phyloP scores from a whole-genome alignment of 2,888 invertebrate genomes.

The Drosophila meridiana region DNA sequence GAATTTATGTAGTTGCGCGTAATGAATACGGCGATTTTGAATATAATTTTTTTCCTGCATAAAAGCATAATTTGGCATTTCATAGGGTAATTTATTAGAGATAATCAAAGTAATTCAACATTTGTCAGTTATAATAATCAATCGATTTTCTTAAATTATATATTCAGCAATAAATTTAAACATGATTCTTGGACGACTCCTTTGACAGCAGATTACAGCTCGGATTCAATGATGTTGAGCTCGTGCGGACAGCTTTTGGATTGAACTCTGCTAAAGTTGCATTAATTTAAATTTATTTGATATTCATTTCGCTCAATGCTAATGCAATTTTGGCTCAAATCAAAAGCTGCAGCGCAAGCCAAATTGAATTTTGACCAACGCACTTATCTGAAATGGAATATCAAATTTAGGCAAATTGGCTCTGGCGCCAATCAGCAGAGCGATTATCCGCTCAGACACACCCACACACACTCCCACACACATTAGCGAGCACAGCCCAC shows the following conservation, averaged over 20 bases:
- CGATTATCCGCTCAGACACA: constrained; percentile 30
- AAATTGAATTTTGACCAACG: constrained; percentile 56
- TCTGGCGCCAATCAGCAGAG: constrained; percentile 30
- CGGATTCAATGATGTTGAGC: neutral
- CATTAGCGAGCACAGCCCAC: neutral
- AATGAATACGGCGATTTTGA: no score
- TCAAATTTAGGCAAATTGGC: constrained; percentile 61
- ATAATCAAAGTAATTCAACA: neutral
- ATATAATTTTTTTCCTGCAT: no score
- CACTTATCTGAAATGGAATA: constrained; percentile 63
- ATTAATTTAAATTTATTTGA: neutral
- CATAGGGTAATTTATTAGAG: no score
- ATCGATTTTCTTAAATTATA: neutral
- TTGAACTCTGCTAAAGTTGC: neutral
- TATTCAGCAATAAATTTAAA: neutral
- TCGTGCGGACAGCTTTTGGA: neutral
- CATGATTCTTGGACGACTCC: no score
- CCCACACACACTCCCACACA: neutral
- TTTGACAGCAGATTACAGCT: neutral
- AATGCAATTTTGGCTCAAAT: neutral
- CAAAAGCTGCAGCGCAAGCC: constrained; percentile 4
- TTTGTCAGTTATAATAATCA: neutral
- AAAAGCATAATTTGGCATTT: no score
- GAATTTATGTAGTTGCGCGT: no score
- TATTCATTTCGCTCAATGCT: neutral